Base-by-base conservation (phyloP, 2,888 invertebrate genomes). In the Mimumesa dahlbomi region DNA sequence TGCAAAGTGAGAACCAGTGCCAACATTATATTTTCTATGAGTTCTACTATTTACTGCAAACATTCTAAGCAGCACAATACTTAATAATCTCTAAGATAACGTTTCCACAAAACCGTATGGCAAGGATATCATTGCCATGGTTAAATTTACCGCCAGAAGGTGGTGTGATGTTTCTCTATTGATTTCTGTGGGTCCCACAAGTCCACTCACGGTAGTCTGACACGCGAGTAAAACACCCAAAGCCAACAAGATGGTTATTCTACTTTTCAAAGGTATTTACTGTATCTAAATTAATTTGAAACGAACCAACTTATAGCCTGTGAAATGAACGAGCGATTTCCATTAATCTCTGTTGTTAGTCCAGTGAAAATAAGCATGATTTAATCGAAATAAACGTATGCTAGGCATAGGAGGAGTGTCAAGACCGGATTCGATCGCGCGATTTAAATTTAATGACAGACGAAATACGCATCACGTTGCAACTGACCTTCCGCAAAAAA, bases 181-280 rank as follows among this genome's bases (percentile, higher is more conserved):
- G 83, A 85, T 83, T 82, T 81, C 70, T 63, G 57, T 62, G 66
- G 68, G 66, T 61, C n/a, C 64, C 42, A 46, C 53, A 62, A 71
- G 61, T 67, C 38, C 22, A 13, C 74, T 77, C 64, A 67, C 67
- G 67, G 65, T 68, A 80, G 81, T 79, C 67, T 71, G 67, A 75
- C 79, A 73, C 77, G 75, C 76, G 75, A 75, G 69, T 69, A 43
- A 68, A 78, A 73, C 29, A 63, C 43, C 70, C 53, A 68, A 71
- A 61, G 62, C 34, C 46, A 43, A 56, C 73, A 68, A 74, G 71
- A 85, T 86, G 85, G 87, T 87, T 66, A 81, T 87, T 64, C 78
- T 85, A 70, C 75, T 87, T 59, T 83, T 77, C 61, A 85, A 84
- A 85, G 86, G 85, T 85, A 85, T 58, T 61, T 54, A 0, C 19